Percentiles rank a stretch among this genome's conserved stretches.
Evolutionary conservation across 2,113 vertebrate species (phyloP).

Genomic region (Probosciger aterrimus): DNA sequence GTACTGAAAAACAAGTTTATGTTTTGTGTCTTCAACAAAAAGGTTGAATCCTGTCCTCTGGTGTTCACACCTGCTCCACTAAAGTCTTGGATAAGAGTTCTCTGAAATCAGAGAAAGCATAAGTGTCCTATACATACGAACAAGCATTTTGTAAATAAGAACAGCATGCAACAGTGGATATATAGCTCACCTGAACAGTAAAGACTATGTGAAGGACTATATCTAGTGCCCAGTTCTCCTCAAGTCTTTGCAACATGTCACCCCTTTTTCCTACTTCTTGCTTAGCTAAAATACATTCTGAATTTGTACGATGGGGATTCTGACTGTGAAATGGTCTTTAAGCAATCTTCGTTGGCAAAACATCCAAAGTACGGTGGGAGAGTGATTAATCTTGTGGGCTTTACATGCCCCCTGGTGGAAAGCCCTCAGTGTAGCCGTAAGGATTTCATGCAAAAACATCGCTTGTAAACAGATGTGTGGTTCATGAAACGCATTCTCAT

Average conservation of each 20-base stretch:
- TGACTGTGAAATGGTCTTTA: not conserved
- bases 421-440: not conserved
- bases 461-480: constrained; percentile 53
- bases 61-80: not conserved
- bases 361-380: not conserved
- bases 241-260: not conserved
- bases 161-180: not conserved
- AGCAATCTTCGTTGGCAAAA: not conserved
- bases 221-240: not conserved
- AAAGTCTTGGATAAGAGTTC: not conserved
- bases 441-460: not conserved
- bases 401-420: constrained; percentile 72
- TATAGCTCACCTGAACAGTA: not conserved
- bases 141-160: not conserved
- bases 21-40: not conserved
- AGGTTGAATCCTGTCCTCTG: not conserved
- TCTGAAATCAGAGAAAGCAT: not conserved
- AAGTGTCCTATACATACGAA: not conserved
- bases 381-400: not conserved
- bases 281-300: not conserved
- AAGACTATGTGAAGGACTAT: not conserved
- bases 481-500: constrained; percentile 32
- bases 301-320: not conserved
- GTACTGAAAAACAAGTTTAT: not conserved
- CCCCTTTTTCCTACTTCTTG: not conserved